phyloP scores from a whole-genome alignment of 2,797 vertebrate genomes.

The Enteromius afrohamiltoni region DNA sequence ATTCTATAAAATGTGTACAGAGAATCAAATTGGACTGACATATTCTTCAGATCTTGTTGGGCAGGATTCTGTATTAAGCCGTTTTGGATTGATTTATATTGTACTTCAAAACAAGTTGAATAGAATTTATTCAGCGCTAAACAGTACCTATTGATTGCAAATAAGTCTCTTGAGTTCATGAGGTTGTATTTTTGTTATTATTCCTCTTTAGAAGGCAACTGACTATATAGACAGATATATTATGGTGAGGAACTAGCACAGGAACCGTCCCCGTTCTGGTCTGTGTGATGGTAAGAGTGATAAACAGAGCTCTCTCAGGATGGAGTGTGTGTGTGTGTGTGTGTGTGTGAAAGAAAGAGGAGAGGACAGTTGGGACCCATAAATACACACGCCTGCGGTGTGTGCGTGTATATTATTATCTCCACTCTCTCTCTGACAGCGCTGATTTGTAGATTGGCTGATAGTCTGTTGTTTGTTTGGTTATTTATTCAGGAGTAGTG shows the following conservation, averaged over 20 bases:
- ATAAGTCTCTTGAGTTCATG: not conserved
- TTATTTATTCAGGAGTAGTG: slow-evolving; percentile 48
- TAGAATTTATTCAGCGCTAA: not conserved
- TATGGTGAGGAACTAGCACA: slow-evolving; percentile 10
- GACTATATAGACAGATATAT: not conserved
- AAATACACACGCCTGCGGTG: slow-evolving; percentile 46
- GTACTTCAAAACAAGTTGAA: not conserved
- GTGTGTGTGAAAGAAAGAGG: slow-evolving; percentile 38
- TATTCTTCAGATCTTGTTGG: not conserved
- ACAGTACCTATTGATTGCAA: not conserved
- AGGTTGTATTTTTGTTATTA: not conserved
- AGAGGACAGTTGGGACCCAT: slow-evolving; percentile 53
- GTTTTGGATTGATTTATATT: not conserved
- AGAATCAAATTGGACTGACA: not conserved
- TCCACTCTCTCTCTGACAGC: slow-evolving; percentile 46
- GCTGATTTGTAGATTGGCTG: slow-evolving; percentile 53
- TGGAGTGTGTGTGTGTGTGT: slow-evolving; percentile 29
- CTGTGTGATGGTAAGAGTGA: slow-evolving; percentile 22
- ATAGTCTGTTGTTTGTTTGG: slow-evolving; percentile 49
- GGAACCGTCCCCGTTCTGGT: not conserved
- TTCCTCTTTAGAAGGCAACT: not conserved
- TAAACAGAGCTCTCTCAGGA: slow-evolving; percentile 8
- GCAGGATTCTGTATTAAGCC: not conserved
- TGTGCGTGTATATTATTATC: slow-evolving; percentile 51
- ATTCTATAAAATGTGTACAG: not conserved